Evolutionary conservation across 2,797 vertebrate genomes (phyloP).

Genomic region (Harpagifer antarcticus): DNA sequence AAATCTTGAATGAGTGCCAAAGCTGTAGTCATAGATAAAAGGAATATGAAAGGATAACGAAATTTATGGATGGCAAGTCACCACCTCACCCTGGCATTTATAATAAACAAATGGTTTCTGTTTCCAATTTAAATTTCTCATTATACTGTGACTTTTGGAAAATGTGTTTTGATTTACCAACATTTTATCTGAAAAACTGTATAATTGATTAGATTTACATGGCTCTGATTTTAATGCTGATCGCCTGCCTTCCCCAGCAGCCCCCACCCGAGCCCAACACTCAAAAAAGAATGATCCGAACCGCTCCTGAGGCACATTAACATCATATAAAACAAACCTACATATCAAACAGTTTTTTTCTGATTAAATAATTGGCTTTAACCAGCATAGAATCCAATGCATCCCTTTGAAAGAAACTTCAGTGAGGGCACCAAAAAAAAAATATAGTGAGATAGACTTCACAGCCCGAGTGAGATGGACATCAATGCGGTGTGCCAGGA

Average conservation of each 20-base stretch:
- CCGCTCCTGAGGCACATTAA: constrained; percentile 81
- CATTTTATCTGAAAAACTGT: constrained; percentile 85
- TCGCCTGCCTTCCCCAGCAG: constrained; percentile 69
- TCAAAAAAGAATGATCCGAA: constrained; percentile 73
- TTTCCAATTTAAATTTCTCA: constrained; percentile 88
- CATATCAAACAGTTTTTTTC: constrained; percentile 78
- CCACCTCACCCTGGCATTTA: constrained; percentile 86
- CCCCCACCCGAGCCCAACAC: constrained; percentile 54
- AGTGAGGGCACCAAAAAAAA: constrained; percentile 70
- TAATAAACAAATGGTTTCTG: constrained; percentile 88
- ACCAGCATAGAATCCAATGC: constrained; percentile 80
- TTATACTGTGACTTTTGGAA: constrained; percentile 89
- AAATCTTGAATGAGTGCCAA: constrained; percentile 88
- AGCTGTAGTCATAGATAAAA: constrained; percentile 86
- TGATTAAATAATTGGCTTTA: constrained; percentile 84
- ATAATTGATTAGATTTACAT: constrained; percentile 89
- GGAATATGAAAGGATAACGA: constrained; percentile 85
- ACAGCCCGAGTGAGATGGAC: constrained; percentile 82
- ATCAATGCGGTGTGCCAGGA: constrained; percentile 81
- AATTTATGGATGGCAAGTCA: constrained; percentile 89
- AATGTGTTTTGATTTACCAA: constrained; percentile 88
- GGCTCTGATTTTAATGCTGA: constrained; percentile 85
- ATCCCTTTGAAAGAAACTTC: constrained; percentile 80
- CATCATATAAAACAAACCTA: constrained; percentile 80
- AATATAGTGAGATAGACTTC: constrained; percentile 79